These are phyloP conservation scores for Gavialis gangeticus DNA, from an alignment of 2,113 vertebrate species.

Conservation along the genomic window DNA sequence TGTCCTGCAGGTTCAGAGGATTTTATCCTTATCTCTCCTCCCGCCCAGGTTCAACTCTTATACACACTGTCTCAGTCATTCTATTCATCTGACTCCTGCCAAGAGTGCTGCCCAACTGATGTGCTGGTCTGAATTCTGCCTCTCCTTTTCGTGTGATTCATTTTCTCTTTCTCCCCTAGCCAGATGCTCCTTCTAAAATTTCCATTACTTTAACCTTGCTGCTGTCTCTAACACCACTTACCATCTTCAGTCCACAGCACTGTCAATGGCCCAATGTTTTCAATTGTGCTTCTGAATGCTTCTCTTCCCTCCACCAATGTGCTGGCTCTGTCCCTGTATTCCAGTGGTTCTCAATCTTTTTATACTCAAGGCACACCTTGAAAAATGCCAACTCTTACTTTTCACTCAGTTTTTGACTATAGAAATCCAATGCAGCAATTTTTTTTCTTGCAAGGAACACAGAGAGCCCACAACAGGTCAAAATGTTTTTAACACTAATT, in stretches of 20 bases:
- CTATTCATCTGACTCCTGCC: background rate
- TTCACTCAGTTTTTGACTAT: too few relatives aligned
- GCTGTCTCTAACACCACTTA: background rate
- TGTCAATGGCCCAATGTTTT: background rate
- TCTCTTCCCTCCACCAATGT: background rate
- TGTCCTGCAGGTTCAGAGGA: accelerated
- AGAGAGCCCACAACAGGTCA: too few relatives aligned
- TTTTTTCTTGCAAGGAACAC: too few relatives aligned
- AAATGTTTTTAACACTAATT: too few relatives aligned
- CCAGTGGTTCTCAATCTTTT: too few relatives aligned
- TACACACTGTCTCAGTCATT: background rate
- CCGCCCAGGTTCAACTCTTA: background rate
- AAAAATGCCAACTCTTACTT: too few relatives aligned
- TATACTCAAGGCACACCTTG: too few relatives aligned
- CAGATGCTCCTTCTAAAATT: accelerated
- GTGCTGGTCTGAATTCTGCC: background rate
- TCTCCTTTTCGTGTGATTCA: background rate
- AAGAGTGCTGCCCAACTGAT: background rate
- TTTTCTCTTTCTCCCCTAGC: background rate
- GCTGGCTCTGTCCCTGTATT: background rate
- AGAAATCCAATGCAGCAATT: too few relatives aligned
- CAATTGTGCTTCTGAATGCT: background rate
- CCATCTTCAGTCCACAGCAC: background rate
- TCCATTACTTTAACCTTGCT: background rate
- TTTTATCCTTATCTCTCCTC: background rate